Evolutionary conservation across 2,888 invertebrate species (phyloP), one percentile per base, ranked within the genome.

Genomic region (Lepidocyrtinus sp.): DNA sequence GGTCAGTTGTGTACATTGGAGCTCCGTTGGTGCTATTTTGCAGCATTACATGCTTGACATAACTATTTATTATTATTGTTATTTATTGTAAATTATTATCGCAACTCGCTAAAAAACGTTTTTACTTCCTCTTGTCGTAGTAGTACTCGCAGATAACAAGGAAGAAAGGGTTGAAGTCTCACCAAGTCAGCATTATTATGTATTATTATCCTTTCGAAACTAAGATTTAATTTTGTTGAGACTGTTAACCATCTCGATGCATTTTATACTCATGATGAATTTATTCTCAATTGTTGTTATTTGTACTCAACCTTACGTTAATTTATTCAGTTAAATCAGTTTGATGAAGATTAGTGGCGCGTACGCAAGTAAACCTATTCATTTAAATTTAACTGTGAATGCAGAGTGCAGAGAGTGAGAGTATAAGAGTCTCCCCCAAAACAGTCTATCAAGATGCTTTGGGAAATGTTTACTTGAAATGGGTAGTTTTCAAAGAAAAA

Each of bases 371-470:
- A n/a, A n/a, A n/a, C n/a, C n/a, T n/a, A n/a, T n/a, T n/a, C n/a
- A n/a, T n/a, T n/a, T n/a, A n/a, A n/a, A n/a, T n/a, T n/a, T n/a
- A n/a, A n/a, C n/a, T n/a, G n/a, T n/a, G n/a, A n/a, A n/a, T n/a
- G n/a, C n/a, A n/a, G n/a, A 82, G 78, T 82, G 82, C 82, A 82
- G 82, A 82, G 82, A 82, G 82, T 77, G 77, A 64, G 77, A 81
- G 75, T 50, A 76, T 74, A 50, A 77, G 77, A 78, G 67, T 72
- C 72, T n/a, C n/a, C n/a, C n/a, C n/a, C n/a, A n/a, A n/a, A n/a
- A n/a, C n/a, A n/a, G n/a, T n/a, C n/a, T n/a, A n/a, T n/a, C n/a
- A n/a, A n/a, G n/a, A n/a, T n/a, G n/a, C n/a, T n/a, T n/a, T n/a
- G n/a, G n/a, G n/a, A n/a, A n/a, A n/a, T n/a, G n/a, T n/a, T n/a